Evolutionary conservation across 2,797 vertebrate species (phyloP), one percentile per base, ranked within the genome.

Genomic region (Phrynocephalus forsythii): DNA sequence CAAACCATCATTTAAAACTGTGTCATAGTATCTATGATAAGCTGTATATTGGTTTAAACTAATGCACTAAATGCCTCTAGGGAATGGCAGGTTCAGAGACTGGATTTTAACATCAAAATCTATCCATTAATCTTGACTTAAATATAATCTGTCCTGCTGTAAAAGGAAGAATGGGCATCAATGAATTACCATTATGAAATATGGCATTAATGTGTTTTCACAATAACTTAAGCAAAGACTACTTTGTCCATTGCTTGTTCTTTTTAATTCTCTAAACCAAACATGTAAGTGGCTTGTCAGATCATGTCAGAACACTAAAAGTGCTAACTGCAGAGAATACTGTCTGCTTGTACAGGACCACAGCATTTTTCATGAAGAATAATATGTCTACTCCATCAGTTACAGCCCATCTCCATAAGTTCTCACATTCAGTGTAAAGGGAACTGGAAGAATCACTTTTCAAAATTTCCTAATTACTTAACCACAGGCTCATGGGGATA

Each of bases 71-170:
- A 96, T 97, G 97, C 97, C 97, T 92, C 95, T 94, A 96, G 97
- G 96, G 96, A 96, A 96, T 0, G 80, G 95, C 93, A 96, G 95
- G 95, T 94, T 95, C 91, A 95, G 95, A 94, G 95, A 95, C 96
- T 96, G 97, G 96, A 93, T 95, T 97, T 96, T 96, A 97, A 96
- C 96, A 96, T 97, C 91, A 94, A 96, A 97, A 97, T 97, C 96
- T 96, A 95, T 94, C 97, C 97, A 98, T 98, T 98, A 98, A 98
- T 98, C 98, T 98, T 97, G 95, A 97, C 97, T 97, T 97, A 98
- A 98, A 98, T 97, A 97, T 95, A 97, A 98, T 97, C 96, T 96
- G 96, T 95, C 95, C 95, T 96, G 94, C 92, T 94, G 95, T 96
- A 97, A 96, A 95, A 96, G 94, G 94, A 96, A 96, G 93, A 97